Evolutionary conservation across 2,113 vertebrate species (phyloP).

Genomic region (Chiloscyllium plagiosum): DNA sequence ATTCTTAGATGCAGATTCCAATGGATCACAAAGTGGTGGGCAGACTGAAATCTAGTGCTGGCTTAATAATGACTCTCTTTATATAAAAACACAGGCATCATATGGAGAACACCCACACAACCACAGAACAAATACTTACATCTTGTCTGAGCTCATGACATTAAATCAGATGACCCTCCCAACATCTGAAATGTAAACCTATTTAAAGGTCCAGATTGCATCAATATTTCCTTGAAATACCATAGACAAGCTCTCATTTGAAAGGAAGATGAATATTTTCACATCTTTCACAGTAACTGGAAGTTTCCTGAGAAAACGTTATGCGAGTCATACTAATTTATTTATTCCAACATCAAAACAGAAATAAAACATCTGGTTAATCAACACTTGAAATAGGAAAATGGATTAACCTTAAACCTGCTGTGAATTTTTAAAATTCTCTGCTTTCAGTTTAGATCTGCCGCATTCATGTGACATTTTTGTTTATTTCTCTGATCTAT

Average conservation of each 20-base stretch:
- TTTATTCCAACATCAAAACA: background rate
- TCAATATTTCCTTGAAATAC: background rate
- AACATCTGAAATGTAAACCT: background rate
- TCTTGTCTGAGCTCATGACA: background rate
- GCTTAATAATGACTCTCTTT: background rate
- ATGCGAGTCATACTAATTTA: background rate
- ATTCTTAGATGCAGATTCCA: background rate
- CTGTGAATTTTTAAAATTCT: background rate
- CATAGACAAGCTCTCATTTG: background rate
- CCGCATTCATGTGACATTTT: background rate
- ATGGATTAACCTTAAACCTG: background rate
- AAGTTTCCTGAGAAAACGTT: background rate
- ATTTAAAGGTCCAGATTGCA: conserved; percentile 27
- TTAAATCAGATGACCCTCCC: conserved; percentile 13
- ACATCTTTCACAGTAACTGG: background rate
- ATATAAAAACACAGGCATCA: background rate
- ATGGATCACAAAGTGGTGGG: background rate
- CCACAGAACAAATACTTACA: background rate
- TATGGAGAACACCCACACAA: background rate
- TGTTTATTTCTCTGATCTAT: conserved; percentile 2
- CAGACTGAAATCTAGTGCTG: background rate
- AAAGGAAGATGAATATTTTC: background rate
- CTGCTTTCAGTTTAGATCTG: background rate
- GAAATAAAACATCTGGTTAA: background rate
- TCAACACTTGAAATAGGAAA: background rate